These are phyloP conservation scores for Smithornis capensis DNA, from an alignment of 2,113 vertebrate genomes.

Conservation along the genomic window DNA sequence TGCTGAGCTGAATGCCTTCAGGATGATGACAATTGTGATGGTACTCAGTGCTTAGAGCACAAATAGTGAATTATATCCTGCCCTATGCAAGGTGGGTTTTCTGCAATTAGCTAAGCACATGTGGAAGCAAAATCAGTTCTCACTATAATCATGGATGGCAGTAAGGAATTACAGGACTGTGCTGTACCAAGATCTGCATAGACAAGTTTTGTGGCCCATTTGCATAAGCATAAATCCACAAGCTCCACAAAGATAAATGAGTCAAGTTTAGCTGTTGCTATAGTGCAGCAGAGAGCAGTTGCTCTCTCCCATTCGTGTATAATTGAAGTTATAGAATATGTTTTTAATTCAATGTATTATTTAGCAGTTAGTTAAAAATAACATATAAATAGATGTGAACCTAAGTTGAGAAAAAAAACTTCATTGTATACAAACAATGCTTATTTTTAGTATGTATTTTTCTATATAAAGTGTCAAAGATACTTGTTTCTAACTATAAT, in stretches of 20 bases:
- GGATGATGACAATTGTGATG: not conserved
- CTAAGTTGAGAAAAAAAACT: not conserved
- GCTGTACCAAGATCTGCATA: not conserved
- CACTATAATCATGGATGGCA: not conserved
- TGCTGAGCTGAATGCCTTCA: not conserved
- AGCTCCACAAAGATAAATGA: not conserved
- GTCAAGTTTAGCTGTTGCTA: not conserved
- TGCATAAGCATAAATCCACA: not conserved
- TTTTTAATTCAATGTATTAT: not conserved
- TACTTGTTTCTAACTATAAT: not conserved
- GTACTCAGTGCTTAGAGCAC: not conserved
- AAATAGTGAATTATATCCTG: not conserved
- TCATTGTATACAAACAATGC: no score
- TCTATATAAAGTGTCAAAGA: not conserved
- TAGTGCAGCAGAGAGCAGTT: not conserved
- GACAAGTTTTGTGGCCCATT: not conserved
- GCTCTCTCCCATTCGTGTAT: not conserved
- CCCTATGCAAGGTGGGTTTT: not conserved
- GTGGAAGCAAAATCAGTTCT: not conserved
- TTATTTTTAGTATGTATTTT: not conserved
- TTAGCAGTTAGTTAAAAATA: not conserved
- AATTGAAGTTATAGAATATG: not conserved
- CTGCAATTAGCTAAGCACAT: not conserved
- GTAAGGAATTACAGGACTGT: not conserved
- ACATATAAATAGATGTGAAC: not conserved